Conservation (phyloP, 1,140 invertebrate genomes). For the Trachymyrmex cornetzi region DNA sequence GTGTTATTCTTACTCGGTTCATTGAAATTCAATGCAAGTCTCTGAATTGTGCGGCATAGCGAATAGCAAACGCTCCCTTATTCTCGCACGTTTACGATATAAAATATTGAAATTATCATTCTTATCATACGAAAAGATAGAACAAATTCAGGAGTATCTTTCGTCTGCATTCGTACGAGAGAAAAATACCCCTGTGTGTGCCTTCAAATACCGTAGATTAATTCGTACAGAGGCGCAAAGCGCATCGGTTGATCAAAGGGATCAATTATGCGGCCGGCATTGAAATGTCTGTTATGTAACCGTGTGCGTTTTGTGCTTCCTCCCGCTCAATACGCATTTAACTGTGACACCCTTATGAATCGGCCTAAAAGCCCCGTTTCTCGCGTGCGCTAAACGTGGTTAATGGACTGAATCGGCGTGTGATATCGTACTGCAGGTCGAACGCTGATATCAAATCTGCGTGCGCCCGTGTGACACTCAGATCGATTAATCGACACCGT, state of each 20-base stretch:
- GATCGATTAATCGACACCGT: slow-evolving; percentile 64
- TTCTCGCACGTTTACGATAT: slow-evolving; percentile 20
- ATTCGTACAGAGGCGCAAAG: not conserved
- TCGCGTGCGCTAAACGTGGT: not conserved
- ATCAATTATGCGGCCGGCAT: not conserved
- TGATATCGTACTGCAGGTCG: slow-evolving; percentile 34
- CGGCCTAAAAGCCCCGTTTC: not conserved
- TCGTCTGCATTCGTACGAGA: not conserved
- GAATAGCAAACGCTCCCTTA: slow-evolving; percentile 12
- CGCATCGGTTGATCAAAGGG: not conserved
- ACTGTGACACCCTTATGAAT: slow-evolving; percentile 37
- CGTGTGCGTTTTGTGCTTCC: slow-evolving; percentile 3
- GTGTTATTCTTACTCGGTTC: slow-evolving; percentile 29
- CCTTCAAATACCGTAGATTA: not conserved
- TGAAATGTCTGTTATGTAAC: not conserved
- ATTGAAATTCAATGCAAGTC: slow-evolving; percentile 51
- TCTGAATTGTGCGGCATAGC: not conserved
- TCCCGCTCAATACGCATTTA: not conserved
- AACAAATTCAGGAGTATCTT: not conserved
- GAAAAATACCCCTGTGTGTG: not conserved
- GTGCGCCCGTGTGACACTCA: slow-evolving; percentile 5
- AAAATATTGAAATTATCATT: slow-evolving; percentile 41
- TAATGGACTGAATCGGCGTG: slow-evolving; percentile 40
- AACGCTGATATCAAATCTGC: slow-evolving; percentile 48
- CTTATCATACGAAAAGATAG: slow-evolving; percentile 9